Evolutionary conservation across 2,797 vertebrate genomes (phyloP), one percentile per base, ranked within the genome.

Genomic region (Amphiprion clarkii): DNA sequence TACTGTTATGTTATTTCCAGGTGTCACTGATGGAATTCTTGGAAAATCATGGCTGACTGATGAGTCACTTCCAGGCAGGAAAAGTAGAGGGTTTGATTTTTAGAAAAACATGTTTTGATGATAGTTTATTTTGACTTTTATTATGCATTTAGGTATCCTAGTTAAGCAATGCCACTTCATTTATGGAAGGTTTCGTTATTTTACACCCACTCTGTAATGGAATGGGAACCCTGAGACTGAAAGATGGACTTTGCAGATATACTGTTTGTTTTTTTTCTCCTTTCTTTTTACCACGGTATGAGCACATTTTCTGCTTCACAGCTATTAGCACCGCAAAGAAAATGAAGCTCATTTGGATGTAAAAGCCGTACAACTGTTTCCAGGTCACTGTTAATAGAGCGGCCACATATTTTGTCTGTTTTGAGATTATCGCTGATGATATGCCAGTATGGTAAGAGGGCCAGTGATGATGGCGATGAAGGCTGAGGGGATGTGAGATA

Each of bases 401-500:
- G 0, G 40, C 65, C 14, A 17, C 44, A 72, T 71, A 72, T 81
- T 78, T 70, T 12, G 67, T 73, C 67, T 69, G 51, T 78, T 85
- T 72, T 65, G 13, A 85, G 83, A 87, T 84, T 44, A 85, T 58
- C 40, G 6, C 48, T 56, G 70, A 60, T 64, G 76, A 85, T 82
- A 72, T 83, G 71, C 69, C 55, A 57, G 70, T 48, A 64, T 81
- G 74, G 78, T 87, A 58, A 89, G 79, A 89, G 49, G 55, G 49
- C 60, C 13, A 36, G 12, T 63, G 85, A 85, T 79, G 86, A 85
- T 74, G 81, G 40, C 17, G 69, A 89, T 84, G 88, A 79, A 81
- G 81, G 80, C 82, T 55, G 61, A 75, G 73, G 58, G 80, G 75
- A 82, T 66, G 69, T 40, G 81, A 86, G 84, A 91, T 86, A 87